Conservation (phyloP, 1,140 invertebrate genomes). For the Halotydeus destructor region DNA sequence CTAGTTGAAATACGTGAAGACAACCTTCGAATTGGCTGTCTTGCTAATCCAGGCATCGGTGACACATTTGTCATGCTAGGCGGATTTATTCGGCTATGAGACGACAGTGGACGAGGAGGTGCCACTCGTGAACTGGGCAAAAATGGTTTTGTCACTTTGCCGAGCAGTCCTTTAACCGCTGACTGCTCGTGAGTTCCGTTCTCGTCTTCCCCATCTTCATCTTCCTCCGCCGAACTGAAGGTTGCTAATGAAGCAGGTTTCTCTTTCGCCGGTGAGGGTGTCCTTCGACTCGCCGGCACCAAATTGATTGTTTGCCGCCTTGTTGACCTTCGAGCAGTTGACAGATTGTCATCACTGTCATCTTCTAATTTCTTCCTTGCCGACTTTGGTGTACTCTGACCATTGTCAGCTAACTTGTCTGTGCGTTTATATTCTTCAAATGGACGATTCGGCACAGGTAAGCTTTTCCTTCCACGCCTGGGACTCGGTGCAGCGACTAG, state of each 20-base stretch:
- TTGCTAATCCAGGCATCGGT: conserved; percentile 1
- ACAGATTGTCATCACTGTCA: too few species aligned
- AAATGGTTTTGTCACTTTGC: not conserved
- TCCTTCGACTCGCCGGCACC: not conserved
- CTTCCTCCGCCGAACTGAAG: conserved; percentile 5
- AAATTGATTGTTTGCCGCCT: not conserved
- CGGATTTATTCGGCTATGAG: not conserved
- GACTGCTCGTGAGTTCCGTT: not conserved
- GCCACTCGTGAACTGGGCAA: not conserved
- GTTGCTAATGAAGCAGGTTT: conserved; percentile 2
- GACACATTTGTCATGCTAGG: conserved; percentile 4
- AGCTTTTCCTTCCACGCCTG: too few species aligned
- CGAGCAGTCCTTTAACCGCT: not conserved
- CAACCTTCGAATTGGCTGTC: conserved; percentile 7
- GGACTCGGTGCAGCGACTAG: too few species aligned
- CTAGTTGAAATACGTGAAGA: too few species aligned
- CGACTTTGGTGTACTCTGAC: too few species aligned
- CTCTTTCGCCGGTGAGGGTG: not conserved
- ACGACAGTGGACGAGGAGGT: not conserved
- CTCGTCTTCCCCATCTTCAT: not conserved
- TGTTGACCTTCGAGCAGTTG: too few species aligned
- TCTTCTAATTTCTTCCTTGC: too few species aligned
- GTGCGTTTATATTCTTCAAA: too few species aligned
- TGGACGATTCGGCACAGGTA: too few species aligned
- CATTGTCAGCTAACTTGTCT: too few species aligned